Evolutionary conservation across 2,113 vertebrate species (phyloP).

Genomic region (Pygoscelis antarcticus): DNA sequence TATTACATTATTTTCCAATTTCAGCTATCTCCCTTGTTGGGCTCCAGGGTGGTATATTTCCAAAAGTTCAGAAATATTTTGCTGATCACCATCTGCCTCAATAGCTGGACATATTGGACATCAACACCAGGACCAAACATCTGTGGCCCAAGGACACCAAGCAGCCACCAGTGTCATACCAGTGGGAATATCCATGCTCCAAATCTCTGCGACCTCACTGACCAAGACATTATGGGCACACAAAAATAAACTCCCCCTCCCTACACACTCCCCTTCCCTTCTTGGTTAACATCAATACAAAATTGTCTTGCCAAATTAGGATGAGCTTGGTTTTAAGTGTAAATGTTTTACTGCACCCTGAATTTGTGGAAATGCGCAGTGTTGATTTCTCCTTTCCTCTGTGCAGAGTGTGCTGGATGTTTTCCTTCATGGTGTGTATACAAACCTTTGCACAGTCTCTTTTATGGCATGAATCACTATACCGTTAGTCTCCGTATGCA

Average conservation of each 20-base stretch:
- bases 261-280: background rate
- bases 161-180: background rate
- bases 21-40: slow-evolving; percentile 71
- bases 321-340: background rate
- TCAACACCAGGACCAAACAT: slow-evolving; percentile 78
- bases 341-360: background rate
- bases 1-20: slow-evolving; percentile 89
- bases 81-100: slow-evolving; percentile 84
- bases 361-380: background rate
- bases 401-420: background rate
- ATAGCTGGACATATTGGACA: slow-evolving; percentile 85
- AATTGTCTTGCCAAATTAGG: background rate
- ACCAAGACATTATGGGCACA: background rate
- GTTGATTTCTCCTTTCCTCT: background rate
- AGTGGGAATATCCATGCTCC: background rate
- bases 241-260: background rate
- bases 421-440: background rate
- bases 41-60: slow-evolving; percentile 75
- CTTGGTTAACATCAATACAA: background rate
- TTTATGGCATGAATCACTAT: background rate
- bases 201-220: background rate
- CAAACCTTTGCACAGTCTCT: background rate
- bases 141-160: slow-evolving; percentile 62
- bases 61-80: slow-evolving; percentile 80
- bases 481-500: background rate